Evolutionary conservation across 2,113 vertebrate genomes (phyloP).

Genomic region (Perognathus longimembris): DNA sequence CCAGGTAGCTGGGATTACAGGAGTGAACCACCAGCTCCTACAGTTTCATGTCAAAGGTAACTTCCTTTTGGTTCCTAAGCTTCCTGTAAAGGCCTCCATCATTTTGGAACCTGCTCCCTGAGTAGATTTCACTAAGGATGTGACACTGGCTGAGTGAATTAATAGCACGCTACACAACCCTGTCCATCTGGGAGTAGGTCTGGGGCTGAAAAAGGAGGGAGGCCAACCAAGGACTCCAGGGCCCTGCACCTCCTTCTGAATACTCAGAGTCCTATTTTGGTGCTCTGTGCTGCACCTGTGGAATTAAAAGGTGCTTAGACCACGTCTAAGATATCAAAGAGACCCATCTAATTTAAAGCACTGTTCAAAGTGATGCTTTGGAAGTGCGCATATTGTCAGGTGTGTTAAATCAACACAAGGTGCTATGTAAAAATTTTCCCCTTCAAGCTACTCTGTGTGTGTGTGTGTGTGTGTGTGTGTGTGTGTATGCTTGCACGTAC

Average conservation of each 20-base stretch:
- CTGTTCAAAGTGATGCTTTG: background rate
- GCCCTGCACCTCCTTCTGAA: background rate
- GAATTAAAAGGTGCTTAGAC: background rate
- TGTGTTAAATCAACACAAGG: constrained; percentile 44
- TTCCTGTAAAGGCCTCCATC: background rate
- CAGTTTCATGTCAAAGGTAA: constrained; percentile 4
- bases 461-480: background rate
- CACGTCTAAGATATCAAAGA: background rate
- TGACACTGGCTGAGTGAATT: background rate
- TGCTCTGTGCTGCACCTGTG: background rate
- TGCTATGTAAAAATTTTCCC: background rate
- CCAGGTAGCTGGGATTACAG: too few relatives aligned
- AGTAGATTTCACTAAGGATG: background rate
- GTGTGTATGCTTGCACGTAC: accelerated
- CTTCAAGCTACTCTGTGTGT: background rate
- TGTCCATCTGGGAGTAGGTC: background rate
- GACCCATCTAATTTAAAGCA: background rate
- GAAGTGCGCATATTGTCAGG: background rate
- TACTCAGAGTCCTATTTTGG: background rate
- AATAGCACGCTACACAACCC: background rate
- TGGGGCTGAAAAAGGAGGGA: background rate
- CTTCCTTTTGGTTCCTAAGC: background rate
- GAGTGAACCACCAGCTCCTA: background rate
- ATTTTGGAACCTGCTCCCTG: background rate
- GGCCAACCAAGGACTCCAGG: background rate